A percentile compares a stretch with the other conserved stretches of the same genome.
Conservation (phyloP, 2,888 invertebrate genomes). For the Aradus depressus region DNA sequence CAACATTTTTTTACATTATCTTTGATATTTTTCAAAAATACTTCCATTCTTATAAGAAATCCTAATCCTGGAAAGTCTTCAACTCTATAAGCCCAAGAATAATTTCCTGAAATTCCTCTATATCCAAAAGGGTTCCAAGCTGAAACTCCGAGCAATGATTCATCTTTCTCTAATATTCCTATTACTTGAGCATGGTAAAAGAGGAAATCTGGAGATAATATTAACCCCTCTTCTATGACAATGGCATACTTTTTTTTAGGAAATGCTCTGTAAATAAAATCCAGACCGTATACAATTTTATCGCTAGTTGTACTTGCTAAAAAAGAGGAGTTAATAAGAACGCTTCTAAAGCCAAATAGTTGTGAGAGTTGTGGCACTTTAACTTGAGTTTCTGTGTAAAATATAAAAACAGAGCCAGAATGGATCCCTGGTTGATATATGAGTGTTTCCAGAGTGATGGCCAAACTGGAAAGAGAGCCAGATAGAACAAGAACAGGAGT, state of each 20-base stretch:
- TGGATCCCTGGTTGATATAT: conserved; percentile 43
- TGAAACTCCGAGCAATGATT: conserved; percentile 36
- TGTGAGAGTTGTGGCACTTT: conserved; percentile 28
- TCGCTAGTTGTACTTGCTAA: conserved; percentile 18
- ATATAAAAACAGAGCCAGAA: conserved; percentile 35
- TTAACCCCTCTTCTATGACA: conserved; percentile 41
- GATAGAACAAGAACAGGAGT: conserved; percentile 34
- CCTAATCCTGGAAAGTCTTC: conserved; percentile 32
- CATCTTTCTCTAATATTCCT: conserved; percentile 36
- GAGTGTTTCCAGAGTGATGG: conserved; percentile 35
- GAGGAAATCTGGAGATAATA: conserved; percentile 42
- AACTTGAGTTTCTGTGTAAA: conserved; percentile 25
- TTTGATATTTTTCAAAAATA: conserved; percentile 27
- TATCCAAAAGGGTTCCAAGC: conserved; percentile 38
- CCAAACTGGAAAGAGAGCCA: conserved; percentile 25
- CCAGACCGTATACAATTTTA: conserved; percentile 26
- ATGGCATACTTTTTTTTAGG: conserved; percentile 37
- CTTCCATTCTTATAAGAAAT: conserved; percentile 28
- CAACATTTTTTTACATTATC: conserved; percentile 24
- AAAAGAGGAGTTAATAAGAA: conserved; percentile 23
- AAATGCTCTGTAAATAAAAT: conserved; percentile 24
- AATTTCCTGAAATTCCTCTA: conserved; percentile 28
- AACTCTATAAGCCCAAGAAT: conserved; percentile 29
- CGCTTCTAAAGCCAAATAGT: conserved; percentile 29
- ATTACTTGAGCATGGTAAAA: conserved; percentile 39